Evolutionary conservation across 2,888 invertebrate species (phyloP), one percentile per base, ranked within the genome.

Genomic region (Zootermopsis nevadensis): DNA sequence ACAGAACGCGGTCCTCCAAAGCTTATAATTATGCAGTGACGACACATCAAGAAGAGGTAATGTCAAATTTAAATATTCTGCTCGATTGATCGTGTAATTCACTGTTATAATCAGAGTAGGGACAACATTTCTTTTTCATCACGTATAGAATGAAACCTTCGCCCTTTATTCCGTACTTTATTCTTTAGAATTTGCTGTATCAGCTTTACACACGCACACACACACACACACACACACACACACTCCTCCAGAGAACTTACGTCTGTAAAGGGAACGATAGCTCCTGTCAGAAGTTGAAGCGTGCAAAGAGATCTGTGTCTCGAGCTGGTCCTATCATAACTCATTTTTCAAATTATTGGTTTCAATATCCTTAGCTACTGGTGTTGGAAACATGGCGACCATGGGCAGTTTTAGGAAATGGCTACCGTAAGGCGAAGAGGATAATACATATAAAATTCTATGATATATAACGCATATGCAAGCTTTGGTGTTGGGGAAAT

Each of bases 311-410:
- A 77, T 48, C 48, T 48, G 48, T 35, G 19, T 22, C 74, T n/a
- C n/a, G 74, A 38, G 74, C 12, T 27, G 76, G 27, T 48, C 30
- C 48, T 53, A 77, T 27, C 77, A 77, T 77, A 77, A 77, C 48
- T 77, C 77, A 77, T 77, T 77, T 42, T 15, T 48, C 48, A 77
- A 77, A 27, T 77, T 77, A 77, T 77, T 48, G 77, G 77, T 48
- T 77, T 77, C 77, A 77, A 77, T 77, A 77, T 27, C 77, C n/a
- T 53, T 7, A 67, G 67, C 27, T 67, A 6, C 27, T 67, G 67
- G 67, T 27, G 67, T 27, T 67, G 67, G 12, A 66, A 27, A 66
- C 66, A n/a, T 66, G 66, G 27, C 22, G 66, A 48, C 53, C 15
- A 19, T 4, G 53, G 3, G 24, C 19, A 10, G 53, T 53, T 53